phyloP scores from a whole-genome alignment of 2,888 invertebrate genomes.

The Meiosimyza platycephala region DNA sequence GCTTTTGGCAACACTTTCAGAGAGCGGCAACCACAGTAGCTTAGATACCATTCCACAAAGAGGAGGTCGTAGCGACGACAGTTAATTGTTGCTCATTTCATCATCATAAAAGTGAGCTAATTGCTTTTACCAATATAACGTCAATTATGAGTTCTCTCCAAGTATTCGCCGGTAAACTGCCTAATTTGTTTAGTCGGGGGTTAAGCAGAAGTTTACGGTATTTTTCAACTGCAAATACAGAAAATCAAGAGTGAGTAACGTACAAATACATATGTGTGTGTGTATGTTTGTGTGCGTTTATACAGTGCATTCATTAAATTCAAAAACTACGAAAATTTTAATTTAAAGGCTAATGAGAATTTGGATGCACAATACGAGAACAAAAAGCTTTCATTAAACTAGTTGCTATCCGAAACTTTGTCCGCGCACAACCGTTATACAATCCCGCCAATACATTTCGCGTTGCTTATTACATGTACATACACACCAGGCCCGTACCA shows the following conservation, averaged over 20 bases:
- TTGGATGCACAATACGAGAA: no score
- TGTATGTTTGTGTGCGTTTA: background rate
- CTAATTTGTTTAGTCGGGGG: slow-evolving; percentile 31
- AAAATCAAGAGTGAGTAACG: slow-evolving; percentile 50
- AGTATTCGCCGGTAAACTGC: slow-evolving; percentile 42
- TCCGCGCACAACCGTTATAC: no score
- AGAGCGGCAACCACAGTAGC: background rate
- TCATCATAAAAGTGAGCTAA: slow-evolving; percentile 19
- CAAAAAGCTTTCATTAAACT: no score
- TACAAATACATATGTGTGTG: background rate
- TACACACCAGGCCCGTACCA: no score
- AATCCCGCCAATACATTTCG: no score
- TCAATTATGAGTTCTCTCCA: slow-evolving; percentile 44
- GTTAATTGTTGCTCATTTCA: slow-evolving; percentile 5
- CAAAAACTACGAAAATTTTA: background rate
- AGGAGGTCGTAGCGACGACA: background rate
- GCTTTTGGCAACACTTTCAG: background rate
- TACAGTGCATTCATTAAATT: background rate
- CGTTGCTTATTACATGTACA: no score
- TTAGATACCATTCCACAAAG: background rate
- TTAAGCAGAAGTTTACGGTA: slow-evolving; percentile 38
- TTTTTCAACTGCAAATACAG: slow-evolving; percentile 45
- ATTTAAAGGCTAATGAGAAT: background rate
- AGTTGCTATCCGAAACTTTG: no score
- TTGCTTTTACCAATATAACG: background rate